Evolutionary conservation across 2,797 vertebrate genomes (phyloP).

Genomic region (Macropus fuliginosus): DNA sequence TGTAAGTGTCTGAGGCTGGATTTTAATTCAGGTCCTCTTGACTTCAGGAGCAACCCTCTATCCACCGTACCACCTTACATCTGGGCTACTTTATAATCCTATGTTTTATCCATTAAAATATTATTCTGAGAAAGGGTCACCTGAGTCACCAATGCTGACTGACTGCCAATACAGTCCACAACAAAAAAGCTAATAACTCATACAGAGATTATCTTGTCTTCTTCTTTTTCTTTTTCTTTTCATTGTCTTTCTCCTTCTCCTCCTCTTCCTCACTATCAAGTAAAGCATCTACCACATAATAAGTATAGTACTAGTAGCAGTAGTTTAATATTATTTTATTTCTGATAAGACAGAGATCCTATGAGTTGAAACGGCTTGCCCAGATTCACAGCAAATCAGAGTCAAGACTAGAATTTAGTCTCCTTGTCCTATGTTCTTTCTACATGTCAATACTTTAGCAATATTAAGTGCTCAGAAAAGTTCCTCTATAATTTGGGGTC

Average conservation of each 20-base stretch:
- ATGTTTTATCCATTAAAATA: not conserved
- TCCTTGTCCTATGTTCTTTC: not conserved
- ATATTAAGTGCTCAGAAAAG: not conserved
- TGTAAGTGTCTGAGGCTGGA: not conserved
- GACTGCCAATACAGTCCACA: not conserved
- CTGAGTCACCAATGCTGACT: not conserved
- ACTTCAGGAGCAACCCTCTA: not conserved
- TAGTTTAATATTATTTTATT: not conserved
- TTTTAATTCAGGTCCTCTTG: not conserved
- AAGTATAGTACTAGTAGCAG: not conserved
- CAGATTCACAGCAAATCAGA: not conserved
- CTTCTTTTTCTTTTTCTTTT: not conserved
- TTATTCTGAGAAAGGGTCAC: not conserved
- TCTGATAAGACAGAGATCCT: not conserved
- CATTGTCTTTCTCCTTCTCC: not conserved
- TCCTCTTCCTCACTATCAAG: not conserved
- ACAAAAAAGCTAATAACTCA: not conserved
- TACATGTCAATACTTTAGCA: not conserved
- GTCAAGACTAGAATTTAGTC: not conserved
- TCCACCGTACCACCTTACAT: not conserved
- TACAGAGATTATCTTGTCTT: not conserved
- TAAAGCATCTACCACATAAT: not conserved
- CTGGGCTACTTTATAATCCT: not conserved
- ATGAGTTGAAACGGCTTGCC: not conserved
- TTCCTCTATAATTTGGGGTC: not conserved